Evolutionary conservation across 2,888 invertebrate species (phyloP), one percentile per base, ranked within the genome.

Genomic region (Drosophila mimetica): DNA sequence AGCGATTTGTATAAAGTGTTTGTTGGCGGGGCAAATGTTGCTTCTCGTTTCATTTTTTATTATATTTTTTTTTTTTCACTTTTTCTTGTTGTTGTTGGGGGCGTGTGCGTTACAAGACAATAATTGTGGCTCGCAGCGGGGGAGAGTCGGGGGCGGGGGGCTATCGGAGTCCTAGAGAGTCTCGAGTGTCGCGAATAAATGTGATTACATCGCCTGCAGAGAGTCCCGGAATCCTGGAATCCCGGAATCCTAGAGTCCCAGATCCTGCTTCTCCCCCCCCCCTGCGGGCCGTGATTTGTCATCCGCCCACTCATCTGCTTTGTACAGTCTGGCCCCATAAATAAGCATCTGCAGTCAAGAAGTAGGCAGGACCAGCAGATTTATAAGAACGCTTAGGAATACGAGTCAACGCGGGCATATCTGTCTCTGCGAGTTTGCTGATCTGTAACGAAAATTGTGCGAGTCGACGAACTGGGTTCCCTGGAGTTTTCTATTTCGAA

Each of bases 141-240:
- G 42, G 14, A 18, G 48, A 48, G 22, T 37, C 36, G 51, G 18
- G 47, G 41, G 50, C 6, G 22, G 22, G 9, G 36, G 9, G 48
- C 57, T 54, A 46, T 59, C 46, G n/a, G 36, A 18, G 22, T 42
- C 22, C 42, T 53, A 16, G 61, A 48, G 54, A 28, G 72, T 70
- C 72, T 77, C 70, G 64, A 85, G 81, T 82, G 81, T 71, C 74
- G 75, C 87, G 85, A 77, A 82, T 84, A 82, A 82, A 87, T 82
- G 87, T 87, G 87, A 82, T 82, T 85, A 82, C 74, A 81, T 75
- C 64, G 71, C 79, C 60, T 50, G 53, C 65, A 46, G 63, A 42
- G 50, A 41, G 39, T 30, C 25, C 18, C 41, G 28, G 42, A 9
- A 57, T 30, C 7, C 30, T 30, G 2, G 13, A 14, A 8, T 37